Evolutionary conservation across 2,113 vertebrate species (phyloP).

Genomic region (Variabilichromis moorii): DNA sequence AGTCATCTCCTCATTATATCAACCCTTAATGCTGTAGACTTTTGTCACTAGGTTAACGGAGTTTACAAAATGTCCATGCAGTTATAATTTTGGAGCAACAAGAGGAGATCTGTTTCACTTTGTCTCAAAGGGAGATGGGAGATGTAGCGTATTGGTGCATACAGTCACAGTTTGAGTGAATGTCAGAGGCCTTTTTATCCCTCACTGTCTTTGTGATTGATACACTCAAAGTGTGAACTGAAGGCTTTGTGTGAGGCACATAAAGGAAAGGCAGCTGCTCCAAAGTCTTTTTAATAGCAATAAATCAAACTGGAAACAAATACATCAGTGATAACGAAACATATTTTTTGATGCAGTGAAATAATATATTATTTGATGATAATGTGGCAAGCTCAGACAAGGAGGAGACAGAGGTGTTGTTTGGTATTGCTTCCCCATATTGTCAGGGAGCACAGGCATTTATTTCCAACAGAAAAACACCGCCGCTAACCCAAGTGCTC

Average conservation of each 20-base stretch:
- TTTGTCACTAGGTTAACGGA: background rate
- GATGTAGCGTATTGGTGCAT: background rate
- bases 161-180: background rate
- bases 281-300: background rate
- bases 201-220: background rate
- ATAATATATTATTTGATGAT: background rate
- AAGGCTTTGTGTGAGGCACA: background rate
- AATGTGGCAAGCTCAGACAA: background rate
- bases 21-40: background rate
- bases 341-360: background rate
- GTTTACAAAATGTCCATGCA: background rate
- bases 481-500: background rate
- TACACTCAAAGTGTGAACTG: background rate
- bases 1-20: background rate
- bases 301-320: background rate
- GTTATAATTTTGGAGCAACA: background rate
- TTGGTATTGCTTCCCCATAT: background rate
- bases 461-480: background rate
- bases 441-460: background rate
- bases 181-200: background rate
- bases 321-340: background rate
- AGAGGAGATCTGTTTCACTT: background rate
- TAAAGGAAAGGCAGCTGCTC: background rate
- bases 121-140: background rate
- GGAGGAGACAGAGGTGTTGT: background rate